Base-by-base conservation (phyloP, 2,888 invertebrate genomes). In the Zaprionus lineosus region DNA sequence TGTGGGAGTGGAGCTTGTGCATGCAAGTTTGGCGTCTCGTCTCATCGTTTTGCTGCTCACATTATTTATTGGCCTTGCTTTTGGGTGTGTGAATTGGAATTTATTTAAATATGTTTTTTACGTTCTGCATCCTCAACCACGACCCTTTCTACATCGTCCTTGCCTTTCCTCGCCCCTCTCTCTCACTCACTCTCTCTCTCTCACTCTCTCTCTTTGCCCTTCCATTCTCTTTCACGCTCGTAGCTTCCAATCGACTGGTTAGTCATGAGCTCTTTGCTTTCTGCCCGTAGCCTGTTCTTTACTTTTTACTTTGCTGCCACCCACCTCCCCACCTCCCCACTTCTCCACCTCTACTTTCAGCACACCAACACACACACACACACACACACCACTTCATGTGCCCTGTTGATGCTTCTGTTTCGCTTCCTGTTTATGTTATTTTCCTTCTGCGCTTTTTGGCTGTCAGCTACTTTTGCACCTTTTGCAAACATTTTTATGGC, bases 101-200 rank as follows among this genome's bases (percentile, higher is more conserved):
- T 77, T 84, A 84, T 82, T 82, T 82, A 74, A 82, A 79, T 79
- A 84, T 78, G 82, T 82, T 77, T 61, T 41, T 44, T n/a, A n/a
- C n/a, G n/a, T n/a, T n/a, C n/a, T n/a, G n/a, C n/a, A n/a, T n/a
- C n/a, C n/a, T n/a, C n/a, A n/a, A n/a, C n/a, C n/a, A n/a, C n/a
- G n/a, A n/a, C n/a, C n/a, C n/a, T n/a, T n/a, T n/a, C n/a, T n/a
- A n/a, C n/a, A n/a, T n/a, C n/a, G n/a, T n/a, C n/a, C n/a, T n/a
- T n/a, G n/a, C n/a, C n/a, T n/a, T n/a, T n/a, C n/a, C n/a, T n/a
- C n/a, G n/a, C n/a, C n/a, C n/a, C n/a, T n/a, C n/a, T n/a, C n/a
- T n/a, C n/a, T n/a, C n/a, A n/a, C n/a, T n/a, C n/a, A n/a, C n/a
- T n/a, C n/a, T n/a, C n/a, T n/a, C n/a, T n/a, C n/a, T n/a, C n/a